These are phyloP conservation scores for Corythucha ciliata DNA, from an alignment of 2,888 invertebrate genomes.

Conservation along the genomic window DNA sequence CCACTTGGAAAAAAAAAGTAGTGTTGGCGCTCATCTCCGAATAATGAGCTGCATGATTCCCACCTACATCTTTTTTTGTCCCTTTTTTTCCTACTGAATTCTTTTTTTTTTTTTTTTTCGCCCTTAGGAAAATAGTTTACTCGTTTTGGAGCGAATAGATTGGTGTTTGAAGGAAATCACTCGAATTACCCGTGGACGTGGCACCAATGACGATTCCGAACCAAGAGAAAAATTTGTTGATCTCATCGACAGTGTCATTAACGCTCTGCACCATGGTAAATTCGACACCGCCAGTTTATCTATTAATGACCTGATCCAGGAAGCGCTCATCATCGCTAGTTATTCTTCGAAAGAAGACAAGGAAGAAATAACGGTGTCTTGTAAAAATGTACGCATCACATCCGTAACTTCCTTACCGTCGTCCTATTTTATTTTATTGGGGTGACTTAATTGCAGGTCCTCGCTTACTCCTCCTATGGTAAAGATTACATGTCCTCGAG, in stretches of 20 bases:
- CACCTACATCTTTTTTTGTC: too few relatives aligned
- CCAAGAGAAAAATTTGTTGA: slow-evolving; percentile 29
- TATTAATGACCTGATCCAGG: slow-evolving; percentile 42
- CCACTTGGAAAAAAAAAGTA: too few relatives aligned
- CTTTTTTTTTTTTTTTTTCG: too few relatives aligned
- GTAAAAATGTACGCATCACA: slow-evolving; percentile 42
- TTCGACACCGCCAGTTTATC: slow-evolving; percentile 4
- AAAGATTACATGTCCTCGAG: too few relatives aligned
- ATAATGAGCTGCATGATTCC: too few relatives aligned
- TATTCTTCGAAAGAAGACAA: slow-evolving; percentile 42
- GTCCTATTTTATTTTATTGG: background rate
- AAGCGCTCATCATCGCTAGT: slow-evolving; percentile 43
- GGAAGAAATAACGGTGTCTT: slow-evolving; percentile 42
- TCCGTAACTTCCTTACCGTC: too few relatives aligned
- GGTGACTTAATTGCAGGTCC: too few relatives aligned
- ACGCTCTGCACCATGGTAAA: slow-evolving; percentile 11
- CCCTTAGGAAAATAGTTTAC: too few relatives aligned
- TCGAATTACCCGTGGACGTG: slow-evolving; percentile 23
- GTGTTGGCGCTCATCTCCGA: too few relatives aligned
- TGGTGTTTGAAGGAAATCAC: slow-evolving; percentile 30
- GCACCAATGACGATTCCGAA: slow-evolving; percentile 23
- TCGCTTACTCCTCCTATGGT: too few relatives aligned
- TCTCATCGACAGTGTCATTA: slow-evolving; percentile 25
- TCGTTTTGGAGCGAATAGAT: slow-evolving; percentile 30
- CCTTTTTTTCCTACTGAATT: too few relatives aligned